Evolutionary conservation across 1,140 invertebrate genomes (phyloP).

Genomic region (Lordiphosa stackelbergi): DNA sequence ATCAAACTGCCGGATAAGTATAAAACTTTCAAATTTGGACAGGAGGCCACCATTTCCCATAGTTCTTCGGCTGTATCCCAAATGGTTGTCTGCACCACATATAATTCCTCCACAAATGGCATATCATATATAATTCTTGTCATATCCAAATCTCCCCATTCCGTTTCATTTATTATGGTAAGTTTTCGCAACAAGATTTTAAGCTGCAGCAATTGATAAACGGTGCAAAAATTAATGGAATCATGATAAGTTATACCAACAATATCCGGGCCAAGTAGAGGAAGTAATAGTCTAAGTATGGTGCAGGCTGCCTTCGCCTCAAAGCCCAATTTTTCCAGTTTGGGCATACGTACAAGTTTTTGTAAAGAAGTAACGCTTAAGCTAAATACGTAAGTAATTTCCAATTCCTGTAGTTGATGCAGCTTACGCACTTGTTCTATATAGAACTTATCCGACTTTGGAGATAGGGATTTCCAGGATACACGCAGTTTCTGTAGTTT

Average conservation of each 20-base stretch:
- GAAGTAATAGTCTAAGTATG: background rate
- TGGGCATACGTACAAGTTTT: background rate
- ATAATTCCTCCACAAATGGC: background rate
- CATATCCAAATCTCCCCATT: background rate
- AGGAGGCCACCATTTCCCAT: conserved; percentile 1
- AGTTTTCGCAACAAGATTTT: background rate
- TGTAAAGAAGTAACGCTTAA: background rate
- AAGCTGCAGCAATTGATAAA: background rate
- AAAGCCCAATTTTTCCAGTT: background rate
- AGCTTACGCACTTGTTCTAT: background rate
- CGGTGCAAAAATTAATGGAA: background rate
- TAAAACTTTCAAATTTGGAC: background rate
- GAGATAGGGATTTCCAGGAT: no score
- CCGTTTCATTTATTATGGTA: background rate
- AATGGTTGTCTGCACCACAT: background rate
- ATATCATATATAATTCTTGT: conserved; percentile 1
- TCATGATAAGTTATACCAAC: conserved; percentile 2
- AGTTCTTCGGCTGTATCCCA: conserved; percentile 8
- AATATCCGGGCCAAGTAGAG: background rate
- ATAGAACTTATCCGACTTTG: no score
- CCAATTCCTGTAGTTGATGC: background rate
- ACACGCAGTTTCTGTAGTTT: background rate
- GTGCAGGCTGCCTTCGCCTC: background rate
- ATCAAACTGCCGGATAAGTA: background rate
- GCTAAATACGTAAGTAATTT: background rate